Evolutionary conservation across 2,113 vertebrate species (phyloP).

Genomic region (Salminus brasiliensis): DNA sequence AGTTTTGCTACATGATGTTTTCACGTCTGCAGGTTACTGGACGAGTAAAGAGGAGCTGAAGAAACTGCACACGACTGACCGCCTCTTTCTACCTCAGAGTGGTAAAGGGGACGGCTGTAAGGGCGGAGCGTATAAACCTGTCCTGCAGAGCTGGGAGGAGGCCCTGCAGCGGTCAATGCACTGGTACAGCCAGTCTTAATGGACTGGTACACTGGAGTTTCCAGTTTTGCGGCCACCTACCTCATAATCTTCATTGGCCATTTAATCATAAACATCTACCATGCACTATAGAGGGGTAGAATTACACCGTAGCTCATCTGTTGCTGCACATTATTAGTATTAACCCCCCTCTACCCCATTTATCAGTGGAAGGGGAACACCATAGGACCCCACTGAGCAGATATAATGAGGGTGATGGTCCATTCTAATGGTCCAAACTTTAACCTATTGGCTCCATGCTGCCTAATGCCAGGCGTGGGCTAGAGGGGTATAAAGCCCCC

Average conservation of each 20-base stretch:
- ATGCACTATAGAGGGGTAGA: not conserved
- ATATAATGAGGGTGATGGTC: not conserved
- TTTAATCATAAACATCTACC: not conserved
- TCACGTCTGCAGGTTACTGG: constrained; percentile 84
- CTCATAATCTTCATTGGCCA: not conserved
- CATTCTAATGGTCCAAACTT: not conserved
- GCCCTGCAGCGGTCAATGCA: constrained; percentile 84
- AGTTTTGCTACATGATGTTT: no score
- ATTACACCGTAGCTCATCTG: not conserved
- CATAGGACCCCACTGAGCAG: not conserved
- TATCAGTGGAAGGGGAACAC: not conserved
- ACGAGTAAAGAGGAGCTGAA: constrained; percentile 85
- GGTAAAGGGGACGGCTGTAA: constrained; percentile 35
- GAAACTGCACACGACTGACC: constrained; percentile 78
- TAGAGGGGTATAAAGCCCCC: no score
- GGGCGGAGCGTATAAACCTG: constrained; percentile 65
- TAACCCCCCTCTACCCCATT: not conserved
- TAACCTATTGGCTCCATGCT: no score
- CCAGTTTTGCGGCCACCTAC: not conserved
- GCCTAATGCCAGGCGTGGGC: no score
- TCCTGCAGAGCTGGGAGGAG: constrained; percentile 86
- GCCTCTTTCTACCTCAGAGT: constrained; percentile 80
- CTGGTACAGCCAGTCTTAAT: constrained; percentile 82
- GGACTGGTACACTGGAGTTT: not conserved
- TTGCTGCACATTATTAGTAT: no score